Conservation (phyloP, 2,113 vertebrate genomes). For the Corydoras maculifer region DNA sequence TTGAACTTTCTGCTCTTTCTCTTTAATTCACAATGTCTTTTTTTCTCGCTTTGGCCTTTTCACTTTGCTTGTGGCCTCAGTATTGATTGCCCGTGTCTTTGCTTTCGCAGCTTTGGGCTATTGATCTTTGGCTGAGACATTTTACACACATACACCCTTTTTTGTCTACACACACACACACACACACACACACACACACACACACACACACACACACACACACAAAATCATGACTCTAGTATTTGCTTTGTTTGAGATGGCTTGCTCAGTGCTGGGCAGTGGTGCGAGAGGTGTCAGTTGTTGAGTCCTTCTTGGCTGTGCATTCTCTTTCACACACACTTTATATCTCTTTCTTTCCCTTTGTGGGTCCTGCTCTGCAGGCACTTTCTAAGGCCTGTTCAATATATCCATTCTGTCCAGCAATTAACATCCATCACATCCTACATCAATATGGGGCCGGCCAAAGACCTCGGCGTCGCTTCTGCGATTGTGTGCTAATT, state of each 20-base stretch:
- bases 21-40: slow-evolving; percentile 46
- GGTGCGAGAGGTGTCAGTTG: slow-evolving; percentile 42
- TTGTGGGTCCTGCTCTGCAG: slow-evolving; percentile 51
- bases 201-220: slow-evolving; percentile 5
- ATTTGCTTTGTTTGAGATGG: slow-evolving; percentile 43
- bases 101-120: slow-evolving; percentile 66
- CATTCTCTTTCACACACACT: slow-evolving; percentile 30
- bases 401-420: too few relatives aligned
- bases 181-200: slow-evolving; percentile 4
- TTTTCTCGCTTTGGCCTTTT: slow-evolving; percentile 39
- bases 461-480: too few relatives aligned
- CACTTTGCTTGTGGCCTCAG: slow-evolving; percentile 59
- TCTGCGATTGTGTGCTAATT: too few relatives aligned
- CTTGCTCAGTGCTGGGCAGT: slow-evolving; percentile 33
- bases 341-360: slow-evolving; percentile 4
- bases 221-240: slow-evolving; percentile 17
- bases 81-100: slow-evolving; percentile 74
- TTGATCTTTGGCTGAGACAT: slow-evolving; percentile 62
- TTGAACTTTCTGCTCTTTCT: background rate
- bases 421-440: background rate
- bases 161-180: slow-evolving; percentile 11
- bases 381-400: too few relatives aligned
- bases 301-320: slow-evolving; percentile 44
- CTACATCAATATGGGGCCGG: too few relatives aligned
- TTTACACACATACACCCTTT: slow-evolving; percentile 39